Conservation (phyloP, 1,140 invertebrate species). For the Eriosoma lanigerum region DNA sequence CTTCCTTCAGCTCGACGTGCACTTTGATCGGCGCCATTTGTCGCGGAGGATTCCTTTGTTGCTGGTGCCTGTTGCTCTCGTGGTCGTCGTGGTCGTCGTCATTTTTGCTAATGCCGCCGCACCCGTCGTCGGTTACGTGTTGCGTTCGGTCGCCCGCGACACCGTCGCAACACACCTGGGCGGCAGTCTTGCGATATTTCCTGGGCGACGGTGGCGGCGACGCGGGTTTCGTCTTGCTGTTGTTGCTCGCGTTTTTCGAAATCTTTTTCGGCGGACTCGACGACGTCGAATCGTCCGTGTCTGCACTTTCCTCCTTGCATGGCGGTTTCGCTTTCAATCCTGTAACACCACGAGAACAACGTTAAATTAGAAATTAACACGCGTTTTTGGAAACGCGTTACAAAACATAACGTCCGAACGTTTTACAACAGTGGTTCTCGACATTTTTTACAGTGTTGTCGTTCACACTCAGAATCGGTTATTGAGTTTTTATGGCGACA, state of each 20-base stretch:
- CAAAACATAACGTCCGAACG: too few relatives aligned
- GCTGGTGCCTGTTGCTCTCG: background rate
- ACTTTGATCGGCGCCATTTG: background rate
- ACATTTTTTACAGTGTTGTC: too few relatives aligned
- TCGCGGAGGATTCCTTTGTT: background rate
- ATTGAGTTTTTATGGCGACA: too few relatives aligned
- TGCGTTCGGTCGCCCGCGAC: too few relatives aligned
- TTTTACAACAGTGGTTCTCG: too few relatives aligned
- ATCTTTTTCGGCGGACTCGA: background rate
- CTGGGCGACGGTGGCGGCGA: background rate
- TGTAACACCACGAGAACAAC: background rate
- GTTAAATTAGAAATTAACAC: too few relatives aligned
- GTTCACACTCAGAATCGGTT: too few relatives aligned
- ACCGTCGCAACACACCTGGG: too few relatives aligned
- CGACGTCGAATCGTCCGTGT: background rate
- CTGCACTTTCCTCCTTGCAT: background rate
- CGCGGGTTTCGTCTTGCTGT: background rate
- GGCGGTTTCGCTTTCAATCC: background rate
- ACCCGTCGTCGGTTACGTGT: too few relatives aligned
- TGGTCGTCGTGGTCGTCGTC: background rate
- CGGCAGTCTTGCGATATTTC: background rate
- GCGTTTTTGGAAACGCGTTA: too few relatives aligned
- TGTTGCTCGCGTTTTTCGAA: background rate
- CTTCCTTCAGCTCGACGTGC: background rate
- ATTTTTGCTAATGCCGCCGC: too few relatives aligned